Percentiles rank a stretch among this genome's conserved stretches.
Conservation (phyloP, 2,888 invertebrate genomes). For the Protonemura montana region DNA sequence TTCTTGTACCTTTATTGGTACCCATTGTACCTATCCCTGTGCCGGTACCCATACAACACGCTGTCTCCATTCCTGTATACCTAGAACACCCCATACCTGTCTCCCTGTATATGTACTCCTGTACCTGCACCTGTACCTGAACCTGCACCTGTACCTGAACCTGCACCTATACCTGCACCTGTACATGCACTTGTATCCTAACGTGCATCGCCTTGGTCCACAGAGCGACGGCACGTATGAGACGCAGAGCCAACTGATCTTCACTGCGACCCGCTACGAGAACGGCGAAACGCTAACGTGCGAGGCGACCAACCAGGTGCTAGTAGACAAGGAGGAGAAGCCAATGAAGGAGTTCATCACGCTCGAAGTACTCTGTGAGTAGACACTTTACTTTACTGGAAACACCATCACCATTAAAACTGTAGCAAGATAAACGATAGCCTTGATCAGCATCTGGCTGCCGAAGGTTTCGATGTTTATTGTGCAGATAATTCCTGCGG, state of each 20-base stretch:
- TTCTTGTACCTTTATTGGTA: too few relatives aligned
- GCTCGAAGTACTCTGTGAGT: slow-evolving; percentile 89
- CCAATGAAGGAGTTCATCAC: slow-evolving; percentile 75
- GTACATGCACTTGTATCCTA: neutral
- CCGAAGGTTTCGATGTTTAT: too few relatives aligned
- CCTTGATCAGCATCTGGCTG: too few relatives aligned
- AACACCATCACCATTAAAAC: too few relatives aligned
- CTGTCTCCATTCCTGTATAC: too few relatives aligned
- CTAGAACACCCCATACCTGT: too few relatives aligned
- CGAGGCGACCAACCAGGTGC: slow-evolving; percentile 83
- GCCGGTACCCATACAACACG: too few relatives aligned
- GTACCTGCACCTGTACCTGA: neutral
- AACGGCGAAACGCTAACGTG: slow-evolving; percentile 82
- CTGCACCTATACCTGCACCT: neutral
- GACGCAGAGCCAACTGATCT: slow-evolving; percentile 78
- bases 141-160: neutral
- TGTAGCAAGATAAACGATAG: too few relatives aligned
- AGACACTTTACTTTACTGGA: too few relatives aligned
- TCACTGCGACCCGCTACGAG: slow-evolving; percentile 82
- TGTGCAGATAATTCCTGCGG: too few relatives aligned
- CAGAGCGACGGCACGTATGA: slow-evolving; percentile 82
- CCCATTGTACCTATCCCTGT: too few relatives aligned
- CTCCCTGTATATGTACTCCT: neutral
- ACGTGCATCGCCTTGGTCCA: slow-evolving; percentile 44
- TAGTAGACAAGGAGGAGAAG: slow-evolving; percentile 73